Evolutionary conservation across 1,140 invertebrate species (phyloP), one percentile per base, ranked within the genome.

Genomic region (Patella vulgata): DNA sequence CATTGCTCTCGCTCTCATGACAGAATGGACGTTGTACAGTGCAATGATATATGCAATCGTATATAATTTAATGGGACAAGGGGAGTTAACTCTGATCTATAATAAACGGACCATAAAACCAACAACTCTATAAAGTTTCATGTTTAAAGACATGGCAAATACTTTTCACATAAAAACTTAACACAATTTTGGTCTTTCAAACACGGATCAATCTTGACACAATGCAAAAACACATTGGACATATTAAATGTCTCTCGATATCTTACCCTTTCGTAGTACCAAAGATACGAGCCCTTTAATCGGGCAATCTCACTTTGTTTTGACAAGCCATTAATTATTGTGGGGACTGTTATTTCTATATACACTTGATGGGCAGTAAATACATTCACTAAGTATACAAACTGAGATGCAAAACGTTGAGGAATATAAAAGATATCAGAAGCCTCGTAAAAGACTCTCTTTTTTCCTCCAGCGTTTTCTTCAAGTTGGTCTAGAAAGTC

Each of bases 341-440:
- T 51, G 9, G 48, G 48, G 14, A 51, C 28, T 1, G 48, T 27
- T 23, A 51, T 51, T 6, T 51, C 48, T 14, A 51, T 17, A 30
- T 28, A 51, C n/a, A 51, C 23, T 8, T 27, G 17, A 30, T 28
- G 28, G 27, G 27, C 31, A 8, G 27, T 17, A 51, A 51, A 51
- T 14, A 28, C n/a, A 9, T 30, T 14, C 25, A 27, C 11, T 17
- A 25, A 51, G 19, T 23, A 51, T 27, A 30, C 31, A 12, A 23
- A 25, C 11, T 28, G 23, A 2, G 27, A 4, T 51, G 9, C 19
- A 12, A 30, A 25, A 6, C 28, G 23, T 30, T 12, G 11, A 9
- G 48, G 48, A 12, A 51, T 19, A 30, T 51, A 51, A 27, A 30
- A 25, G 28, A 51, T 51, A 19, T 51, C 48, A 14, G 48, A 51